Conservation (phyloP, 2,113 vertebrate species). For the Panurus biarmicus region DNA sequence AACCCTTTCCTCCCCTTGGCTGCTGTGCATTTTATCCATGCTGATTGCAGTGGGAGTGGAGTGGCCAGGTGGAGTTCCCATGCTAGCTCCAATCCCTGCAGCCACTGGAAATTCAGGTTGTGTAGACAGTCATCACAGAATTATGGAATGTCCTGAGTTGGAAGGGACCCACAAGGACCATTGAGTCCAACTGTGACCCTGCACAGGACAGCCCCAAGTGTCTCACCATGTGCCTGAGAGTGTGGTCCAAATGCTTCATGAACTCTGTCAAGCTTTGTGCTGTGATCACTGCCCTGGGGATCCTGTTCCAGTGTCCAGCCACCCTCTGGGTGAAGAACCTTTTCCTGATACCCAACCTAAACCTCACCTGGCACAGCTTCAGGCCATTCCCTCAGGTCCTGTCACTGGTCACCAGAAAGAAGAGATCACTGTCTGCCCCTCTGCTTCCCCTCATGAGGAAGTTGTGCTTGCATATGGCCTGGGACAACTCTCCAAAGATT, state of each 20-base stretch:
- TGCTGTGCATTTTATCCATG: not conserved
- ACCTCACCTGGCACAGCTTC: not conserved
- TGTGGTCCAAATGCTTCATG: fast-evolving
- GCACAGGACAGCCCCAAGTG: not conserved
- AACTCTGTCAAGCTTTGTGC: not conserved
- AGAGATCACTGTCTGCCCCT: not conserved
- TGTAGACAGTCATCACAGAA: too few species aligned
- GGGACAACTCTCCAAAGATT: not conserved
- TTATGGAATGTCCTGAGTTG: not conserved
- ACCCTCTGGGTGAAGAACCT: not conserved
- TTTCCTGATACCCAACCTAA: not conserved
- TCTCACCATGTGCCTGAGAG: not conserved
- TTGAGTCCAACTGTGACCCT: not conserved
- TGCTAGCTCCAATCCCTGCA: not conserved
- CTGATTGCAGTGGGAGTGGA: not conserved
- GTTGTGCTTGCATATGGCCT: not conserved
- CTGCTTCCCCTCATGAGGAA: not conserved
- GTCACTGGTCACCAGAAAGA: not conserved
- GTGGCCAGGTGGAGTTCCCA: not conserved
- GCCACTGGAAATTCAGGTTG: not conserved
- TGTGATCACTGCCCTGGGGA: not conserved
- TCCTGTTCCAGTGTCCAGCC: not conserved
- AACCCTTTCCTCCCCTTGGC: not conserved
- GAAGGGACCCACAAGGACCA: not conserved
- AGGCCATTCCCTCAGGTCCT: fast-evolving